These are phyloP conservation scores for Ranitomeya imitator DNA, from an alignment of 2,113 vertebrate species.

Conservation along the genomic window DNA sequence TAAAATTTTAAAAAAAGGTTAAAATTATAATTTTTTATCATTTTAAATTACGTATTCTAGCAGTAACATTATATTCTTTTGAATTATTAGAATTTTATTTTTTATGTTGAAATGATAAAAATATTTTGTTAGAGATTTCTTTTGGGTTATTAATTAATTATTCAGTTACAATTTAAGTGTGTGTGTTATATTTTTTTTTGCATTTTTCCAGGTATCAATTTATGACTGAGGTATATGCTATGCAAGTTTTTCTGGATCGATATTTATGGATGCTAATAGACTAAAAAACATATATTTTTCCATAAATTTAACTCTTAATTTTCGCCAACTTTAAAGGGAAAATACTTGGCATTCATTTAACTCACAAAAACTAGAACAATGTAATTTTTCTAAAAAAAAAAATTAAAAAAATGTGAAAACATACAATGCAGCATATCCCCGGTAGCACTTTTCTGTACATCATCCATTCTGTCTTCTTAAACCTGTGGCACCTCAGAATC, in stretches of 20 bases:
- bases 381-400: background rate
- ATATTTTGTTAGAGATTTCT: background rate
- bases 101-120: background rate
- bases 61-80: background rate
- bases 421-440: background rate
- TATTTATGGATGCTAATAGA: background rate
- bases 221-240: background rate
- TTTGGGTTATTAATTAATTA: background rate
- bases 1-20: background rate
- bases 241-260: background rate
- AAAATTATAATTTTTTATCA: background rate
- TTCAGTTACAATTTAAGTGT: background rate
- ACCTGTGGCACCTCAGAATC: constrained; percentile 19
- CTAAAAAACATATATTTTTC: background rate
- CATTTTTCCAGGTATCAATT: background rate
- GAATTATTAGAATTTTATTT: background rate
- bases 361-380: background rate
- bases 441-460: constrained; percentile 7
- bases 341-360: too few relatives aligned
- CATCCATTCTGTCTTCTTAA: background rate
- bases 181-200: background rate
- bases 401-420: background rate
- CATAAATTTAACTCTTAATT: background rate
- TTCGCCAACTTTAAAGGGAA: background rate
- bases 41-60: background rate